Evolutionary conservation across 2,113 vertebrate species (phyloP).

Genomic region (Myrmecobius fasciatus): DNA sequence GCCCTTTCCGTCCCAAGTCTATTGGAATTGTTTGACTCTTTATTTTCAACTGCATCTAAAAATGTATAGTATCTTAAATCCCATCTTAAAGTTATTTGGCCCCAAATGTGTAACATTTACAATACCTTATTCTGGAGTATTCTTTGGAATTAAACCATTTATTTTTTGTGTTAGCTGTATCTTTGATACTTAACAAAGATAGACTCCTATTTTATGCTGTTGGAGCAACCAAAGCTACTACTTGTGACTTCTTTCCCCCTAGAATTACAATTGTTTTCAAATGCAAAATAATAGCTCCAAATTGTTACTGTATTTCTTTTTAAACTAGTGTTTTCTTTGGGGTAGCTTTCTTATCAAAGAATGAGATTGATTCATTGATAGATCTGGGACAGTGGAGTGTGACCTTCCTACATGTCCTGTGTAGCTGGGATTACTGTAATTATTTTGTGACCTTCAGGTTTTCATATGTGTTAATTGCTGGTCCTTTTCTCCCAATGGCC

Average conservation of each 20-base stretch:
- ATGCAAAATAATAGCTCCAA: background rate
- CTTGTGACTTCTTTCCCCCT: background rate
- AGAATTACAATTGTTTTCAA: background rate
- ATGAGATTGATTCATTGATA: background rate
- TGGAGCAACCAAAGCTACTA: background rate
- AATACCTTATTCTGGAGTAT: background rate
- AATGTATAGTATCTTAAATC: background rate
- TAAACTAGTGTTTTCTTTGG: conserved; percentile 8
- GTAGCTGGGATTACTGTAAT: background rate
- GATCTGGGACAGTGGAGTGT: background rate
- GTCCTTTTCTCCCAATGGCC: background rate
- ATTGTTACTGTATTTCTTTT: background rate
- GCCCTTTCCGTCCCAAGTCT: too few species aligned
- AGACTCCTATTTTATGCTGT: background rate
- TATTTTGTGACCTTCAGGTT: background rate
- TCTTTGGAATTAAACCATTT: background rate
- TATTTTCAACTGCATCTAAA: background rate
- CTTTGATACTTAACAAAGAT: background rate
- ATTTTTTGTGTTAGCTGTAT: background rate
- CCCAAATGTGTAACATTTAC: background rate
- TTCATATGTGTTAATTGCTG: background rate
- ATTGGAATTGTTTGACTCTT: background rate
- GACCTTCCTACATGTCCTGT: background rate
- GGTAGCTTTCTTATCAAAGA: background rate
- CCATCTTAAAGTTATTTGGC: background rate